These are phyloP conservation scores for Littorina saxatilis DNA, from an alignment of 1,140 invertebrate genomes.

Conservation along the genomic window DNA sequence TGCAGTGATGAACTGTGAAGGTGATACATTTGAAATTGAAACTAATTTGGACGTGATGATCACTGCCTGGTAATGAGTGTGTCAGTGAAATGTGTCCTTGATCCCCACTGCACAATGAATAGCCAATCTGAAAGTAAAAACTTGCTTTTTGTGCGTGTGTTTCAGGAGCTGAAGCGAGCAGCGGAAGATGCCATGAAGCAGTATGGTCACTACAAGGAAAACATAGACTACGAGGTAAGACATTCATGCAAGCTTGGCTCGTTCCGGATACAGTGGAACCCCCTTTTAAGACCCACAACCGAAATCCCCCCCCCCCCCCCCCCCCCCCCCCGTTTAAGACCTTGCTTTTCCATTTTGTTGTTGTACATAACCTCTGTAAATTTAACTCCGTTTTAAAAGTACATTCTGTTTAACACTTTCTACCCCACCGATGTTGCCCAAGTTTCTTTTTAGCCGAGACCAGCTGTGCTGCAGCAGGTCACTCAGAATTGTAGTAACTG, in stretches of 20 bases:
- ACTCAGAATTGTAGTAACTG: too few species aligned
- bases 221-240: conserved; percentile 38
- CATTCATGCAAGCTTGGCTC: not conserved
- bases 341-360: not conserved
- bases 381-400: too few species aligned
- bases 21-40: not conserved
- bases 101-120: too few species aligned
- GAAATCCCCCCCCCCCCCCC: too few species aligned
- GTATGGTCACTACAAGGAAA: conserved; percentile 38
- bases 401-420: too few species aligned
- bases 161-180: conserved; percentile 33
- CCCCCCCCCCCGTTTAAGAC: too few species aligned
- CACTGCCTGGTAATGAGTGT: not conserved
- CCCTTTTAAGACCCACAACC: too few species aligned
- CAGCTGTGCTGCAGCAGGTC: too few species aligned
- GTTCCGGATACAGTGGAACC: too few species aligned
- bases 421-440: too few species aligned
- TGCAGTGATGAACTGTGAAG: not conserved
- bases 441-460: too few species aligned
- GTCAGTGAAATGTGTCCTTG: not conserved
- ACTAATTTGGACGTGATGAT: not conserved
- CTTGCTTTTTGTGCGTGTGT: not conserved
- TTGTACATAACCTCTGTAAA: too few species aligned
- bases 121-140: not conserved
- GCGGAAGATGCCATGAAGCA: conserved; percentile 42